Evolutionary conservation across 92 coral and sea anemone species (phyloP), one percentile per base, ranked within the genome.

Genomic region (Heteractis magnifica): DNA sequence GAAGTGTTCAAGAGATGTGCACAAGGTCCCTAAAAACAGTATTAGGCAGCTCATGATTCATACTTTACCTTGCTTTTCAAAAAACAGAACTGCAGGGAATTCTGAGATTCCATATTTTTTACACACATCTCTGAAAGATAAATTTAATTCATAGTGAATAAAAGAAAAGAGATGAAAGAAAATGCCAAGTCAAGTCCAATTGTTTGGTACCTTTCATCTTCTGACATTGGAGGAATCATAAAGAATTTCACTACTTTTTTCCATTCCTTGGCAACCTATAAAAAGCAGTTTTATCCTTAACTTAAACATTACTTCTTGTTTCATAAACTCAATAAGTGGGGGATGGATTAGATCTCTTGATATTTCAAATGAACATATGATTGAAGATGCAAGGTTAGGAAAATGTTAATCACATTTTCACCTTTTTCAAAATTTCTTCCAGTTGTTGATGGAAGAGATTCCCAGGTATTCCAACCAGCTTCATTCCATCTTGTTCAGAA

Each of bases 391-490:
- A 34, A 34, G 44, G 44, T 34, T 34, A 10, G 23, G 0, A 56
- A 4, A 56, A 9, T 12, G 13, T 4, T 11, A 56, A 18, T 56
- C 13, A 0, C 6, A n/a, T 51, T 26, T 51, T 20, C 13, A 91
- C 98, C 98, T 93, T 77, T 55, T 80, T 89, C 14, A 93, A 84
- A 44, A 71, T 60, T 53, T 85, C 80, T 74, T 93, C 98, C 34
- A 89, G 72, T 59, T 72, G 13, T 76, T 72, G 65, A 76, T 93
- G 90, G 80, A 87, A 84, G 21, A 87, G 68, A 34, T 84, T 79
- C 10, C 91, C 91, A 56, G 98, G 95, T 56, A 92, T 50, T 52
- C 98, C 98, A 51, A 93, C 83, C 48, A 92, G 23, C 4, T 89
- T 76, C 26, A 70, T 76, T 4, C 98, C 95, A 74, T 85, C 75